phyloP scores from a whole-genome alignment of 2,113 vertebrate species.

The Sceloporus tristichus region DNA sequence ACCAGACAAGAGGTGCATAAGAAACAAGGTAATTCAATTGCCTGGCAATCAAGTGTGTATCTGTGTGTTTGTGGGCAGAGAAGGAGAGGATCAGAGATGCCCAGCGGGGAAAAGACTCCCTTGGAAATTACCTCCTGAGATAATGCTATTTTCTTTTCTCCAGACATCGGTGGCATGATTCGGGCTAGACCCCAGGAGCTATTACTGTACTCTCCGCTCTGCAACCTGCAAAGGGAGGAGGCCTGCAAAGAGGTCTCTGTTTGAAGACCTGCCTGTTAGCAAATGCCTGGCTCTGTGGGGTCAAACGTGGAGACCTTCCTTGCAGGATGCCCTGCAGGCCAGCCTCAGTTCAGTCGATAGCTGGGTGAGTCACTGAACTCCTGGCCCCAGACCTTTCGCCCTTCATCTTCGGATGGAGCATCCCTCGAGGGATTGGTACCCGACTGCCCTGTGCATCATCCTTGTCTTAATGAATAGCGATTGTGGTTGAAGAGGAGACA shows the following conservation, averaged over 20 bases:
- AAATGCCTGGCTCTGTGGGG: accelerated
- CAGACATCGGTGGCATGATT: constrained; percentile 18
- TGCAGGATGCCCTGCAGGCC: background rate
- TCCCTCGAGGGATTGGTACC: background rate
- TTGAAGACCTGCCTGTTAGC: background rate
- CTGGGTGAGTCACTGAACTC: background rate
- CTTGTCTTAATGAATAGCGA: background rate
- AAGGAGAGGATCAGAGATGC: background rate
- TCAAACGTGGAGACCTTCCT: no score
- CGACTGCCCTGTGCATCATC: no score
- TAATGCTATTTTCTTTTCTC: constrained; percentile 49
- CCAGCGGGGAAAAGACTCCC: background rate
- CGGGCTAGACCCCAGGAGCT: constrained; percentile 26
- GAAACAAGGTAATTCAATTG: constrained; percentile 46
- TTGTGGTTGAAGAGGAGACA: background rate
- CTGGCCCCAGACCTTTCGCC: background rate
- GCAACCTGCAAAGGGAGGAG: constrained; percentile 23
- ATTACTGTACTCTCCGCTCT: constrained; percentile 15
- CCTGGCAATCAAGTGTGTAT: background rate
- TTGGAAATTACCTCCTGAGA: constrained; percentile 15
- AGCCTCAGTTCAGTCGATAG: no score
- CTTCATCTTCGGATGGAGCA: background rate
- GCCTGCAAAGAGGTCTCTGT: background rate
- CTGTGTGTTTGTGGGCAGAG: background rate
- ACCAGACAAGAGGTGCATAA: background rate